phyloP scores from a whole-genome alignment of 1,140 invertebrate genomes.

The Drusus annulatus region DNA sequence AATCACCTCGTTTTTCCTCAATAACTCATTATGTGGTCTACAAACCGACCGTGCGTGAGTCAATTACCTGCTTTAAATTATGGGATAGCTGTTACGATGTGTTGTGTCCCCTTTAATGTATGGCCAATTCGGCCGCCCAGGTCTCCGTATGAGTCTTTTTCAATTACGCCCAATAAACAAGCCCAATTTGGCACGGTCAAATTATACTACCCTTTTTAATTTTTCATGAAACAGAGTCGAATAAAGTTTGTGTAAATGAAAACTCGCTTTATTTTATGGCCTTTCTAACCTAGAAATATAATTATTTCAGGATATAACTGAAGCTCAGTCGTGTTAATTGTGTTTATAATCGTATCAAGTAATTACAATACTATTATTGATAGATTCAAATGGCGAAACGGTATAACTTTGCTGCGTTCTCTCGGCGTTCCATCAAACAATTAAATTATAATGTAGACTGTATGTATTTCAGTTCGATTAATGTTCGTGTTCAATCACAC shows the following conservation, averaged over 20 bases:
- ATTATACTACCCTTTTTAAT: not conserved
- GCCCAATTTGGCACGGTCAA: constrained; percentile 12
- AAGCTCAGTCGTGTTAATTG: no score
- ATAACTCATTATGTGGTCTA: constrained; percentile 48
- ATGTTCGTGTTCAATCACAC: constrained; percentile 38
- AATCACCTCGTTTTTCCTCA: constrained; percentile 43
- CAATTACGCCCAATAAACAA: constrained; percentile 29
- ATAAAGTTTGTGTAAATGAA: no score
- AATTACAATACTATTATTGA: no score
- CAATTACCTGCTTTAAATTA: constrained; percentile 45
- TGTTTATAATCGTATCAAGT: no score
- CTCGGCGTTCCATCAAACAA: not conserved
- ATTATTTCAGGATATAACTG: no score
- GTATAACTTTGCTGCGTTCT: no score
- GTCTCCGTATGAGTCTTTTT: constrained; percentile 15
- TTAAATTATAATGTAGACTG: constrained; percentile 13
- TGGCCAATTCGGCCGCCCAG: not conserved
- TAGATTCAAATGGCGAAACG: no score
- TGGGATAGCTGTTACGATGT: constrained; percentile 38
- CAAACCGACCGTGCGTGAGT: constrained; percentile 36
- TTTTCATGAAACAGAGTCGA: not conserved
- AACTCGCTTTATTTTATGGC: no score
- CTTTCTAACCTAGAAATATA: no score
- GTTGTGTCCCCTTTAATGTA: constrained; percentile 37
- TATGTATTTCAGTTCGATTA: constrained; percentile 14